Evolutionary conservation across 2,888 invertebrate species (phyloP), one percentile per base, ranked within the genome.

Genomic region (Chrysotoxum bicinctum): DNA sequence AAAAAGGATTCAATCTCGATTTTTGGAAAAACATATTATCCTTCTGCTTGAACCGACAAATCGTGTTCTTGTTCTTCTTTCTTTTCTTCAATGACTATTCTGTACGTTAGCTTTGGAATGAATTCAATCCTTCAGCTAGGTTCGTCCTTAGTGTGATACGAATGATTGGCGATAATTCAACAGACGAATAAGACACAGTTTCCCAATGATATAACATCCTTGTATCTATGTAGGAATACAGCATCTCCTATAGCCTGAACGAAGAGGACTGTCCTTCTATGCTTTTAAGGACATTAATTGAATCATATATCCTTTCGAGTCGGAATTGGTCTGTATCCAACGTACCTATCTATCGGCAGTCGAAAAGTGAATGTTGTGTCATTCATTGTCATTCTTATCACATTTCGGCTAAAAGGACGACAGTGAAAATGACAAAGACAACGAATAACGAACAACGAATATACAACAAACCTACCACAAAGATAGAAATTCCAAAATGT

Each of bases 1-100:
- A 48, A 73, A 82, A 81, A 83, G 54, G 82, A 83, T 82, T 82
- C 73, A 68, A 78, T 83, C 83, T 56, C 73, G 64, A 69, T 83
- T 78, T 74, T 74, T 43, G 73, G 40, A 70, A 69, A n/a, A 45
- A 64, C 60, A 69, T 69, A 79, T 79, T 66, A 76, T 82, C 52
- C 72, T 60, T 52, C 66, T 54, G 69, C 58, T 68, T 52, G 60
- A 74, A 79, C 66, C 32, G 73, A 37, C 40, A 48, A 79, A 64
- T 73, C 48, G 32, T 73, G 43, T 40, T 64, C 50, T 64, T 40
- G 37, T 45, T 48, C 30, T 40, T 58, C 10, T 23, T 5, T 10
- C 16, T 19, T 32, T 19, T 37, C 37, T 21, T 37, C 21, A 58
- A 58, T 37, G 58, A 37, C 19, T 58, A n/a, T n/a, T 56, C 56